Evolutionary conservation across 2,113 vertebrate species (phyloP).

Genomic region (Tetrao urogallus): DNA sequence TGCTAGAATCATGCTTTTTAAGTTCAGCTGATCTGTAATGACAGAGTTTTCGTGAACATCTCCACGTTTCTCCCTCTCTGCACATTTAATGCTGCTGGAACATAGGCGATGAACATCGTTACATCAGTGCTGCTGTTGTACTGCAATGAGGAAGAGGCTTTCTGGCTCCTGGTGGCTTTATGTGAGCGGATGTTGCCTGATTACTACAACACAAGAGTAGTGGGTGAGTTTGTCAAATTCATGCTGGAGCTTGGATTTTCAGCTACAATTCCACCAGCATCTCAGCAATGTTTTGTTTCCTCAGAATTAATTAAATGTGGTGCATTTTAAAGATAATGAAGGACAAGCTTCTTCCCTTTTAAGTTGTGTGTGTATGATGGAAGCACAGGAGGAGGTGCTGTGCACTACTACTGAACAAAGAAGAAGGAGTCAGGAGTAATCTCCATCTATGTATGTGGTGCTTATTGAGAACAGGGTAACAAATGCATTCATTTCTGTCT

Average conservation of each 20-base stretch:
- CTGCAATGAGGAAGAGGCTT: conserved; percentile 94
- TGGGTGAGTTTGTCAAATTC: conserved; percentile 84
- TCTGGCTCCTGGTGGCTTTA: conserved; percentile 96
- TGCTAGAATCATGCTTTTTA: not conserved
- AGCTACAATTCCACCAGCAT: not conserved
- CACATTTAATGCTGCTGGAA: not conserved
- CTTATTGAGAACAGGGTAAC: not conserved
- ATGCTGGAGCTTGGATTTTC: not conserved
- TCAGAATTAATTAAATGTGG: not conserved
- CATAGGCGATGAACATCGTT: conserved; percentile 97
- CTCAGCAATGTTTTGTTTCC: not conserved
- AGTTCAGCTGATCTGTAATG: not conserved
- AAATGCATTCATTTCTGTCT: not conserved
- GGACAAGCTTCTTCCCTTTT: not conserved
- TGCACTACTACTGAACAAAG: not conserved
- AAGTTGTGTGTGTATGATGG: not conserved
- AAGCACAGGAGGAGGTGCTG: not conserved
- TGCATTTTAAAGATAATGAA: not conserved
- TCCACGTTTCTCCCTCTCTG: not conserved
- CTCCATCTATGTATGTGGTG: not conserved
- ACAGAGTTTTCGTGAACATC: not conserved
- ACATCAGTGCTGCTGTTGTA: conserved; percentile 95
- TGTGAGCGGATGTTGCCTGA: conserved; percentile 97
- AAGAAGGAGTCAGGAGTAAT: not conserved
- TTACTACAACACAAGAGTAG: conserved; percentile 98